Conservation (phyloP, 2,113 vertebrate species). For the Rhipidura dahli region DNA sequence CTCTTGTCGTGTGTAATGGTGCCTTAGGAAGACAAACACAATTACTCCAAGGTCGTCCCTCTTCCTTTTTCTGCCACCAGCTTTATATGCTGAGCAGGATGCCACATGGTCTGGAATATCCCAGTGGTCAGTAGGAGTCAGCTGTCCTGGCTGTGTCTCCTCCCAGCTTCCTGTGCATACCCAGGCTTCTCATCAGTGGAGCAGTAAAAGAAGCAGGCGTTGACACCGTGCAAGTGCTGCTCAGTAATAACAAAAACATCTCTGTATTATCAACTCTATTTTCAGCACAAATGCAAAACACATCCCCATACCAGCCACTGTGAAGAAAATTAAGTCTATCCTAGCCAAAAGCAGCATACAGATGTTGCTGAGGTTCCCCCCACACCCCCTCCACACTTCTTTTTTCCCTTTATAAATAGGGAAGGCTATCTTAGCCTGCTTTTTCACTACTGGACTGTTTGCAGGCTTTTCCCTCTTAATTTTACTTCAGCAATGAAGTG, state of each 20-base stretch:
- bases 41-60: neutral
- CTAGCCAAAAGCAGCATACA: neutral
- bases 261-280: neutral
- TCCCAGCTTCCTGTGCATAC: rapidly evolving
- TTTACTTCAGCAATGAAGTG: neutral
- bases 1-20: neutral
- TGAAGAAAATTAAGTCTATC: neutral
- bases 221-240: neutral
- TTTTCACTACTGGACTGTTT: neutral
- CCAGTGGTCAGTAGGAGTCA: neutral
- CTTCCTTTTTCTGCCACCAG: neutral
- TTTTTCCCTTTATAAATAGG: no score
- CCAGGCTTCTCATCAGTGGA: neutral
- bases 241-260: neutral
- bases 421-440: neutral
- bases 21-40: neutral
- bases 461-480: rapidly evolving
- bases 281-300: neutral
- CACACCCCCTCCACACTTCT: neutral
- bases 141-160: neutral
- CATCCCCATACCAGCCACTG: neutral
- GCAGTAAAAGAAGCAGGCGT: neutral
- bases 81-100: neutral
- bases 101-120: neutral
- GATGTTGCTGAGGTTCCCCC: neutral